Conservation (phyloP, 2,113 vertebrate genomes). For the Elaphurus davidianus region DNA sequence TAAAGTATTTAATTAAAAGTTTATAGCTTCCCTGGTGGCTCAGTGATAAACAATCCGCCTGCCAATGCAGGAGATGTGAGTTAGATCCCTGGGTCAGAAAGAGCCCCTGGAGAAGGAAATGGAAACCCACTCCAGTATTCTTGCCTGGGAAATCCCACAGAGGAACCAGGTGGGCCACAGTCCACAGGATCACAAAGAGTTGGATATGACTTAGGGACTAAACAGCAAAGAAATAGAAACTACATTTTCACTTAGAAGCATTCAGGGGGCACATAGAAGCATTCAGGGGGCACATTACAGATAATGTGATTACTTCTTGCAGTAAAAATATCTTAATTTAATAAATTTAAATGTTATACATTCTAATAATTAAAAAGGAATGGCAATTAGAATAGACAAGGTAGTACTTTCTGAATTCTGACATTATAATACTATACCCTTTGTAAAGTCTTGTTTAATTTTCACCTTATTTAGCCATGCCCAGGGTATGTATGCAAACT, state of each 20-base stretch:
- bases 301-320: neutral
- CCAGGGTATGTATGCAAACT: neutral
- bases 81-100: neutral
- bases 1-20: neutral
- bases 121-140: neutral
- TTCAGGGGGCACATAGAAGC: neutral
- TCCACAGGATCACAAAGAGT: neutral
- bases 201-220: neutral
- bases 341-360: neutral
- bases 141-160: neutral
- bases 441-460: neutral
- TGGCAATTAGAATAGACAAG: neutral
- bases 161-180: neutral
- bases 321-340: neutral
- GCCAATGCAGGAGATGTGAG: neutral
- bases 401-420: neutral
- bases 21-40: neutral
- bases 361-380: constrained; percentile 6
- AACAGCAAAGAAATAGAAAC: neutral
- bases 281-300: neutral
- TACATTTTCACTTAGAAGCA: neutral
- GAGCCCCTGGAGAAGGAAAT: neutral
- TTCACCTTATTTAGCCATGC: neutral
- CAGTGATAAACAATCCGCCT: neutral
- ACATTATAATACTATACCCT: neutral